Base-by-base conservation (phyloP, 1,140 invertebrate genomes). In the Chironomus striatipennis region DNA sequence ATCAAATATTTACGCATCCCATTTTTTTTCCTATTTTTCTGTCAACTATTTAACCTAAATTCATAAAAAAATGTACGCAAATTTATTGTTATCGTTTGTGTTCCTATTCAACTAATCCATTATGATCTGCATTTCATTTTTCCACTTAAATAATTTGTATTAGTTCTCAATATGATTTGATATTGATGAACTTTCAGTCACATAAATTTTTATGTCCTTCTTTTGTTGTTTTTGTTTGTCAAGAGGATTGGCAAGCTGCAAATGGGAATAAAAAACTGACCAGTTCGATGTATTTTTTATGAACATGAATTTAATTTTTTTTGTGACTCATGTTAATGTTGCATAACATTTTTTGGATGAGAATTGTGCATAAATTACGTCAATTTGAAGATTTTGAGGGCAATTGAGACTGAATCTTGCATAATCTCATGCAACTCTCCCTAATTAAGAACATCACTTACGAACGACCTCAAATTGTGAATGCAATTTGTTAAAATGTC, bases 31-130 rank as follows among this genome's bases (percentile, higher is more conserved):
- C n/a, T n/a, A n/a, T n/a, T n/a, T n/a, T n/a, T 34, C 12, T 57
- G 47, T 57, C 47, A 57, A 57, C n/a, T 18, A 7, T 70, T 70
- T 70, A 70, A 70, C 65, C 65, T 70, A 70, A 70, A 70, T 70
- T 70, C 65, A 70, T 70, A 70, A 70, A 70, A 70, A 70, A 70
- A 2, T 12, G 65, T 70, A 70, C 65, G 65, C 65, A 70, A 20
- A 70, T 70, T 70, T 70, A 70, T 70, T 70, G 64, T 67, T 67
- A 34, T 34, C 24, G 20, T 34, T 34, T 34, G 24, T 34, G 24
- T 34, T 34, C 24, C 24, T 34, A 34, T 34, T 2, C 24, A 34
- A 34, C 24, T 34, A 34, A 34, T 34, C 24, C 24, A 34, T 34
- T 34, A 34, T 34, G 24, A 34, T 34, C 24, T 34, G 24, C 24